A percentile compares a stretch with the other conserved stretches of the same genome.
Conservation (phyloP, 2,888 invertebrate species). For the Xylophagus ater region DNA sequence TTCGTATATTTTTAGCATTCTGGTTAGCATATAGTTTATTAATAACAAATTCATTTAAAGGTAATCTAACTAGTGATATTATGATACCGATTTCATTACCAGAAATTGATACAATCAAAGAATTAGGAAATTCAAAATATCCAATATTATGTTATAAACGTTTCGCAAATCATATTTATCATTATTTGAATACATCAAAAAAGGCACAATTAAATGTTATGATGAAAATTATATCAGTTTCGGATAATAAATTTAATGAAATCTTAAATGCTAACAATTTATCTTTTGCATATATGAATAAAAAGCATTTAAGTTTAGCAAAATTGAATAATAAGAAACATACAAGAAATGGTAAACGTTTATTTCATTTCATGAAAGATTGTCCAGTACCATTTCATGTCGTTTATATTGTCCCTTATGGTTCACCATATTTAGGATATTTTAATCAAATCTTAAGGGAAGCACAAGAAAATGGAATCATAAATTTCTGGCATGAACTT, state of each 20-base stretch:
- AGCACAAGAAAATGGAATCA: constrained; percentile 44
- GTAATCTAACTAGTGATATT: constrained; percentile 34
- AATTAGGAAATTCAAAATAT: constrained; percentile 28
- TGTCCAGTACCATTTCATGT: constrained; percentile 47
- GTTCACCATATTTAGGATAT: constrained; percentile 45
- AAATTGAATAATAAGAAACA: constrained; percentile 26
- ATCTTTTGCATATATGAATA: constrained; percentile 42
- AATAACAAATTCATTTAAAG: constrained; percentile 32
- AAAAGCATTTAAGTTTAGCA: constrained; percentile 37
- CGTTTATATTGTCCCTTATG: constrained; percentile 46
- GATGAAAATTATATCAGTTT: constrained; percentile 34
- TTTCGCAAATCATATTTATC: constrained; percentile 34
- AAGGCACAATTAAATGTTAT: constrained; percentile 28
- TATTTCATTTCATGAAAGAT: constrained; percentile 42
- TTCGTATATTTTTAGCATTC: constrained; percentile 27
- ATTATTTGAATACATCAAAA: constrained; percentile 34
- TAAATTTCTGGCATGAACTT: constrained; percentile 31
- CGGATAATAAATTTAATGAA: constrained; percentile 36
- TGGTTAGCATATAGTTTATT: constrained; percentile 34
- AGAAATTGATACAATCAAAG: constrained; percentile 29
- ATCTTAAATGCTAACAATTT: constrained; percentile 38
- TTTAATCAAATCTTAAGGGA: constrained; percentile 41
- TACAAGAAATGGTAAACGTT: constrained; percentile 35
- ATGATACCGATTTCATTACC: constrained; percentile 28
- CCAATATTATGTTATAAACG: constrained; percentile 35